Conservation (phyloP, 2,888 invertebrate species). For the Seladonia tumulorum region DNA sequence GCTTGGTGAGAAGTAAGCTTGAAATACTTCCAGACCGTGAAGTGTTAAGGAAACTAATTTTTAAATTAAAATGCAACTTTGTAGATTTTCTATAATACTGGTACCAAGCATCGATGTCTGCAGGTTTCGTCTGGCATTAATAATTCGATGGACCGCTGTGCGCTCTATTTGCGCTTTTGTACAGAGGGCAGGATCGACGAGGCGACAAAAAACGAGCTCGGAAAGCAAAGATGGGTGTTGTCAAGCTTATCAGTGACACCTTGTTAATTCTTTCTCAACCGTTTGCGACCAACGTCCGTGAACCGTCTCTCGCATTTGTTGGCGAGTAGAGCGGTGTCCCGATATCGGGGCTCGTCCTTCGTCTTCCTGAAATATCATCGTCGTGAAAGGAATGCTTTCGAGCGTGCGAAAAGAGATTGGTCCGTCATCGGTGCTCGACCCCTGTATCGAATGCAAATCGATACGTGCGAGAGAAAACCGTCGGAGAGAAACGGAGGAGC, state of each 20-base stretch:
- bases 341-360: slow-evolving; percentile 13
- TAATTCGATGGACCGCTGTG: too few relatives aligned
- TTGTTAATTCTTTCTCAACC: not conserved
- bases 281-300: not conserved
- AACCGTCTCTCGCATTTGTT: slow-evolving; percentile 10
- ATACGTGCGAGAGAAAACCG: slow-evolving; percentile 49
- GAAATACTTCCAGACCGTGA: too few relatives aligned
- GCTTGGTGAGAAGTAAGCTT: too few relatives aligned
- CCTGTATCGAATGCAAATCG: slow-evolving; percentile 64
- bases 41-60: too few relatives aligned
- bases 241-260: not conserved
- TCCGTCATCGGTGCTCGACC: slow-evolving; percentile 23
- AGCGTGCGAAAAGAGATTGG: slow-evolving; percentile 57
- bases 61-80: too few relatives aligned
- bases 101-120: too few relatives aligned
- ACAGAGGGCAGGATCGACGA: not conserved
- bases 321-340: not conserved
- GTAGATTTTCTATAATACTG: too few relatives aligned
- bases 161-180: too few relatives aligned
- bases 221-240: not conserved
- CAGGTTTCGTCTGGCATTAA: too few relatives aligned
- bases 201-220: not conserved
- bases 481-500: not conserved
- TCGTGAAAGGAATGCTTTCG: slow-evolving; percentile 41
- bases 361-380: slow-evolving; percentile 54